Conservation (phyloP, 2,888 invertebrate species). For the Philonicus albiceps region DNA sequence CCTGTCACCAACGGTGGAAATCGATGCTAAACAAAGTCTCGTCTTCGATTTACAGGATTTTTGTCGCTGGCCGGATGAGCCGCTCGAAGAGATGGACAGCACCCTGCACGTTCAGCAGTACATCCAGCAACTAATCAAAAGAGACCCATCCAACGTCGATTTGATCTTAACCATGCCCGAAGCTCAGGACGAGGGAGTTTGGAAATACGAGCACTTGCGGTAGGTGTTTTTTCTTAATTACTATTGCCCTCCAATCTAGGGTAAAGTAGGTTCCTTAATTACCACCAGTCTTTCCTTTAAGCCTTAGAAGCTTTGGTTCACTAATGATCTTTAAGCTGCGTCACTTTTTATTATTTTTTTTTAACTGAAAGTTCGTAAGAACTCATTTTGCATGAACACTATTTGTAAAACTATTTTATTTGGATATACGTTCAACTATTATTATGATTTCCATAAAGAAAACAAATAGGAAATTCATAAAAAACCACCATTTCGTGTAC, state of each 20-base stretch:
- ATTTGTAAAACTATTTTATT: too few relatives aligned
- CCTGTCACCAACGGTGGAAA: neutral
- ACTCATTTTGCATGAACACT: too few relatives aligned
- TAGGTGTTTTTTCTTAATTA: slow-evolving; percentile 55
- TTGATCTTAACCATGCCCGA: slow-evolving; percentile 95
- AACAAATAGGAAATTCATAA: too few relatives aligned
- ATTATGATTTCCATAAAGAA: too few relatives aligned
- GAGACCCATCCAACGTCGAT: slow-evolving; percentile 92
- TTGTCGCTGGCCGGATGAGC: slow-evolving; percentile 97
- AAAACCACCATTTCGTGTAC: too few relatives aligned
- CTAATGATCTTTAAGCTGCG: too few relatives aligned
- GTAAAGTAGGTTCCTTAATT: neutral
- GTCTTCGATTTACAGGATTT: slow-evolving; percentile 76
- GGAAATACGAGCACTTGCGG: slow-evolving; percentile 99
- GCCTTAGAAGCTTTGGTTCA: too few relatives aligned
- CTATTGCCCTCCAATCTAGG: neutral
- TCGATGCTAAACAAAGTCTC: slow-evolving; percentile 25
- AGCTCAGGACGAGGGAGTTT: slow-evolving; percentile 97
- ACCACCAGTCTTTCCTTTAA: neutral
- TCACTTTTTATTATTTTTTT: too few relatives aligned
- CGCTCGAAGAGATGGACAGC: slow-evolving; percentile 99
- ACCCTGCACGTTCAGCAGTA: slow-evolving; percentile 98
- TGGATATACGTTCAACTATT: too few relatives aligned
- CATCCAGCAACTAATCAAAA: slow-evolving; percentile 95
- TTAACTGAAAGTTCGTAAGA: neutral